Conservation (phyloP, 2,888 invertebrate species). For the Parnassius smintheus region DNA sequence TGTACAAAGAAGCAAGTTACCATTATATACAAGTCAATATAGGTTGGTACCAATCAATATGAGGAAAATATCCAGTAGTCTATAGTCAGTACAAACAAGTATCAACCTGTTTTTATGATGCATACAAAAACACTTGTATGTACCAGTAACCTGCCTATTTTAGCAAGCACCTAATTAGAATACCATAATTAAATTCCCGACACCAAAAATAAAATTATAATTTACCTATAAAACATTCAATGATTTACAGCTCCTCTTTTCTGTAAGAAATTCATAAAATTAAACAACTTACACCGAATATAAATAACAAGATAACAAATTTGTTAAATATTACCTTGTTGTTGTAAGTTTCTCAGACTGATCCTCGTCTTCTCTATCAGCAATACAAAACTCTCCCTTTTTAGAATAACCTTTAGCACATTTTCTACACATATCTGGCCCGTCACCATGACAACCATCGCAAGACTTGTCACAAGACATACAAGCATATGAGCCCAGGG, state of each 20-base stretch:
- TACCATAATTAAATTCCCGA: constrained; percentile 34
- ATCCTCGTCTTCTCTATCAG: constrained; percentile 78
- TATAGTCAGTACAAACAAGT: no score
- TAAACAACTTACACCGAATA: constrained; percentile 30
- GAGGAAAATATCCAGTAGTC: no score
- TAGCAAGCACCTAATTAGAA: no score
- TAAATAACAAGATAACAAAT: constrained; percentile 10
- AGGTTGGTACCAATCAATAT: no score
- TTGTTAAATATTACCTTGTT: constrained; percentile 51
- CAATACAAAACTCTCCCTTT: constrained; percentile 88
- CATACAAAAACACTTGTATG: no score
- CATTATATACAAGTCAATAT: no score
- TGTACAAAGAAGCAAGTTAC: no score
- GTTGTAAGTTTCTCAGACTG: constrained; percentile 52
- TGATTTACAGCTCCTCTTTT: constrained; percentile 64
- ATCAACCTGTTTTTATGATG: no score
- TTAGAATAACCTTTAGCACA: constrained; percentile 88
- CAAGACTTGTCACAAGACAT: constrained; percentile 92
- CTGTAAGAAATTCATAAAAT: constrained; percentile 57
- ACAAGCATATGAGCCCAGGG: constrained; percentile 91
- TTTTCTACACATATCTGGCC: constrained; percentile 93
- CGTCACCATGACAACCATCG: constrained; percentile 91
- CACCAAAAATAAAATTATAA: constrained; percentile 48
- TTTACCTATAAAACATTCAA: constrained; percentile 55
- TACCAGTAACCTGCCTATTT: no score